Conservation (phyloP, 2,888 invertebrate species). For the Protophormia terraenovae region DNA sequence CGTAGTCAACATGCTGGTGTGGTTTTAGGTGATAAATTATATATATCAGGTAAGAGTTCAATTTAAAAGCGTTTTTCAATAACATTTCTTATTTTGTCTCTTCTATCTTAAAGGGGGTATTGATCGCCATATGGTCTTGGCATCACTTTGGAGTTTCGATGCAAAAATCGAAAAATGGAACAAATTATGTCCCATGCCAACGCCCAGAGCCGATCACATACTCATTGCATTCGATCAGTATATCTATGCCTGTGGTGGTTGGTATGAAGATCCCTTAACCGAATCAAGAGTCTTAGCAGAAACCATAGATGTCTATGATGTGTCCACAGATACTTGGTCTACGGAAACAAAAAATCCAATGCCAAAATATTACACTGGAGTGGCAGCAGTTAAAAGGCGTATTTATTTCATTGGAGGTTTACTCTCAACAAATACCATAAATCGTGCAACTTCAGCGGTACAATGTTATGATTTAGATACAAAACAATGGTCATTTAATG, state of each 20-base stretch:
- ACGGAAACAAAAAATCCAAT: slow-evolving; percentile 85
- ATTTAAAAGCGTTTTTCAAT: too few species aligned
- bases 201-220: slow-evolving; percentile 86
- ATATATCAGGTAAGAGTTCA: slow-evolving; percentile 77
- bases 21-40: slow-evolving; percentile 77
- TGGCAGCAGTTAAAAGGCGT: slow-evolving; percentile 84
- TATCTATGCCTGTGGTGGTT: slow-evolving; percentile 86
- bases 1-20: slow-evolving; percentile 85
- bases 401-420: slow-evolving; percentile 88
- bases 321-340: slow-evolving; percentile 83
- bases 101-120: slow-evolving; percentile 76
- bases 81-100: not conserved
- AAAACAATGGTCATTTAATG: slow-evolving; percentile 83
- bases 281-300: slow-evolving; percentile 83
- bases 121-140: slow-evolving; percentile 80
- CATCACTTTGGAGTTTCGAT: slow-evolving; percentile 83
- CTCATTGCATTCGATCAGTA: slow-evolving; percentile 84
- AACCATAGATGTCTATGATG: slow-evolving; percentile 86
- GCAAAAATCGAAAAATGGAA: slow-evolving; percentile 83
- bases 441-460: slow-evolving; percentile 85
- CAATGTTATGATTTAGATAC: slow-evolving; percentile 86
- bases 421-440: slow-evolving; percentile 85
- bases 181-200: slow-evolving; percentile 83
- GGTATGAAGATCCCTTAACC: slow-evolving; percentile 83
- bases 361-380: slow-evolving; percentile 86